A percentile compares a stretch with the other conserved stretches of the same genome.
Conservation (phyloP, 1,140 invertebrate genomes). For the Neuroterus valhalla region DNA sequence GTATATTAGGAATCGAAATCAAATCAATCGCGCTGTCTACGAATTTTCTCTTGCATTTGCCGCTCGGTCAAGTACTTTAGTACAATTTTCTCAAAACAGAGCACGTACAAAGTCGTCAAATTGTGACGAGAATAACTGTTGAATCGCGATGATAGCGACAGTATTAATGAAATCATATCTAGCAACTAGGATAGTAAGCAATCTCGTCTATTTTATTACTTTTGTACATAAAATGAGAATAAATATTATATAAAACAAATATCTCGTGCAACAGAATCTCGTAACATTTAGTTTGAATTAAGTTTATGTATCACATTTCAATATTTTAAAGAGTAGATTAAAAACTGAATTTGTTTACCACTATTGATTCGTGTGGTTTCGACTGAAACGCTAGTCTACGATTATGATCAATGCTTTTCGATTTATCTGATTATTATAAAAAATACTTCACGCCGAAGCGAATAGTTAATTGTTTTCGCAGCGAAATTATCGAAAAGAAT, state of each 20-base stretch:
- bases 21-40: too few relatives aligned
- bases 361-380: too few relatives aligned
- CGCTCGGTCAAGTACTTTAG: too few relatives aligned
- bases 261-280: background rate
- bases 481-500: too few relatives aligned
- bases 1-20: too few relatives aligned
- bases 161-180: constrained; percentile 51
- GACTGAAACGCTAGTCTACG: too few relatives aligned
- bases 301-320: constrained; percentile 22
- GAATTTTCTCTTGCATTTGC: too few relatives aligned
- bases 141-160: constrained; percentile 45
- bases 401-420: too few relatives aligned
- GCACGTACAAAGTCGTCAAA: background rate
- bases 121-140: background rate
- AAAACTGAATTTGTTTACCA: background rate
- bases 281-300: background rate
- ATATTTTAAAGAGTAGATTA: constrained; percentile 4
- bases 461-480: too few relatives aligned
- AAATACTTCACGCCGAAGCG: too few relatives aligned
- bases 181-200: constrained; percentile 33
- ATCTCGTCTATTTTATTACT: constrained; percentile 60
- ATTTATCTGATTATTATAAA: too few relatives aligned
- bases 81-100: background rate
- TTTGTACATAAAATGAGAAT: constrained; percentile 65
- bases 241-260: constrained; percentile 46